A percentile compares a stretch with the other conserved stretches of the same genome.
Conservation (phyloP, 2,797 vertebrate genomes). For the Momotus momota region DNA sequence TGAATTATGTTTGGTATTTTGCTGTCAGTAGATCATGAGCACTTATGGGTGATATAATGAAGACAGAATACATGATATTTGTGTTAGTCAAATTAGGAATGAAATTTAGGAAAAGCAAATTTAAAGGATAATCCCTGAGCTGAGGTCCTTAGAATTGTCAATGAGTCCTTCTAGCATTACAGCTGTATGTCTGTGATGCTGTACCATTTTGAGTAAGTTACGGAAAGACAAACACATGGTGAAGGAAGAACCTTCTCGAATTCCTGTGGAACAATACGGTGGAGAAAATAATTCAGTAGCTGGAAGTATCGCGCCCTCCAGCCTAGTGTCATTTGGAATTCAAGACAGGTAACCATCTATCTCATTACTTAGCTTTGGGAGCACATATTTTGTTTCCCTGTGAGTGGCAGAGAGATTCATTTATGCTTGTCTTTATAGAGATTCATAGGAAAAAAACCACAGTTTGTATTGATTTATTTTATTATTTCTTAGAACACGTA, state of each 20-base stretch:
- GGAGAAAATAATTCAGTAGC: neutral
- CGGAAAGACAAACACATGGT: neutral
- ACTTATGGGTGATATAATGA: neutral
- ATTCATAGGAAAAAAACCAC: neutral
- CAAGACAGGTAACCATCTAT: neutral
- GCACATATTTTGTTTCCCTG: accelerated
- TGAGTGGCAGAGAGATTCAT: neutral
- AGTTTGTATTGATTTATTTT: neutral
- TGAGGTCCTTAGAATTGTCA: neutral
- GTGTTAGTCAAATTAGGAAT: neutral
- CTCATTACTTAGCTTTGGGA: neutral
- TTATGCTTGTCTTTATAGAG: neutral
- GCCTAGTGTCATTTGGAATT: neutral
- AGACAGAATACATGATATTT: neutral
- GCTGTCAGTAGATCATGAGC: neutral
- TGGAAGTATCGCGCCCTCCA: neutral
- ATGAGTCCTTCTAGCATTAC: neutral
- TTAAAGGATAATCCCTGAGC: neutral
- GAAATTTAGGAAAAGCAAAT: neutral
- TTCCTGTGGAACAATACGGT: neutral
- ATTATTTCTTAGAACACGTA: conserved; percentile 88
- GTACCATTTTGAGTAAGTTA: neutral
- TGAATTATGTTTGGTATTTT: neutral
- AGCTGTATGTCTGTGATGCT: neutral
- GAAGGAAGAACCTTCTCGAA: neutral